A percentile compares a stretch with the other conserved stretches of the same genome.
These are phyloP conservation scores for Arbacia lixula DNA, from an alignment of 53 echinoderm and acorn worm species.

Conservation along the genomic window DNA sequence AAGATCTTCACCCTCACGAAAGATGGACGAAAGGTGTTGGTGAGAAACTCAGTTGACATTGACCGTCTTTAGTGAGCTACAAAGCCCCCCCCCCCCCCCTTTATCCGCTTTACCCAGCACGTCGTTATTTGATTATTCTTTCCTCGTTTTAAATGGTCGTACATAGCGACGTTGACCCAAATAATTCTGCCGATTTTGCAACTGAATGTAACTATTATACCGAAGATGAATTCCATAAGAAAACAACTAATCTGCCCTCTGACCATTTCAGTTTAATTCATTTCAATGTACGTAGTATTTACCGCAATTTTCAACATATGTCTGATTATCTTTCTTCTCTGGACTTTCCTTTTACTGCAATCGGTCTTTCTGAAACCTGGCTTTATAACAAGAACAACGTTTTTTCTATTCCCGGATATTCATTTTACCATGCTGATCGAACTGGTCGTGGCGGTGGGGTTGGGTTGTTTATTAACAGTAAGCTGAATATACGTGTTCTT, in stretches of 20 bases:
- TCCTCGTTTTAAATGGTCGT: too few species aligned
- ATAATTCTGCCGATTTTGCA: not conserved
- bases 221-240: not conserved
- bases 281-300: constrained; percentile 11
- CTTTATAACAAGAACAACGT: not conserved
- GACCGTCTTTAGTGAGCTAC: not conserved
- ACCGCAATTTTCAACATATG: constrained; percentile 4
- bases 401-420: constrained; percentile 6
- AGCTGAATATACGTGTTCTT: not conserved
- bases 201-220: not conserved
- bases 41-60: not conserved
- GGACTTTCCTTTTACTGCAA: not conserved
- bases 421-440: not conserved
- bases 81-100: not conserved
- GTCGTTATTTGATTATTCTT: too few species aligned
- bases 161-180: too few species aligned
- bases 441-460: constrained; percentile 17
- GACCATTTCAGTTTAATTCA: constrained; percentile 11
- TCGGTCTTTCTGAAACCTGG: constrained; percentile 19
- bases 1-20: constrained; percentile 2
- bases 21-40: not conserved
- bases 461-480: not conserved
- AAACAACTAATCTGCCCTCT: not conserved
- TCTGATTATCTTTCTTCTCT: not conserved
- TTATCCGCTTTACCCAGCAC: not conserved